These are phyloP conservation scores for Paratrypauchen microcephalus DNA, from an alignment of 2,797 vertebrate species.

Conservation along the genomic window DNA sequence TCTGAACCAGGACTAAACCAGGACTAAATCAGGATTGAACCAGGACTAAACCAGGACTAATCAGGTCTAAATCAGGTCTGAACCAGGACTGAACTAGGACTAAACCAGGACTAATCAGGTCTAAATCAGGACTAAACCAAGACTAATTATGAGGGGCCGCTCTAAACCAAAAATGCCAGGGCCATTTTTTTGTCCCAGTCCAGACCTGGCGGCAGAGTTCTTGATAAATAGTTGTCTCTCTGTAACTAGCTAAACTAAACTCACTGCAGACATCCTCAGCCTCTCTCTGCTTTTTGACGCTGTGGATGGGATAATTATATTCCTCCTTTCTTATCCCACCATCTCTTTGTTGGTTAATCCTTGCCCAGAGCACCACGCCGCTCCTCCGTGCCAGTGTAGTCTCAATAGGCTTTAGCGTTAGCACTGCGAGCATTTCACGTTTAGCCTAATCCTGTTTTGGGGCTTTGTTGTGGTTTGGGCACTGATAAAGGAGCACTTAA, in stretches of 20 bases:
- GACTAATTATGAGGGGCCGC: no score
- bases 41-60: no score
- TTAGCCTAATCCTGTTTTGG: slow-evolving; percentile 63
- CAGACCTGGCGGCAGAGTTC: slow-evolving; percentile 27
- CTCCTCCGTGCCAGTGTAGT: slow-evolving; percentile 53
- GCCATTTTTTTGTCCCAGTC: no score
- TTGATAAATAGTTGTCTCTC: slow-evolving; percentile 54
- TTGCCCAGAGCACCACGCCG: slow-evolving; percentile 51
- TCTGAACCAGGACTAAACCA: no score
- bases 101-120: no score
- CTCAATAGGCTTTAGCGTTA: slow-evolving; percentile 60
- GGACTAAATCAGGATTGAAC: no score
- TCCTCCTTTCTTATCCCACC: slow-evolving; percentile 53
- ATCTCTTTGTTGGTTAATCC: slow-evolving; percentile 72
- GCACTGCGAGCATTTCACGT: slow-evolving; percentile 53
- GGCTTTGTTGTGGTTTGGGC: slow-evolving; percentile 53
- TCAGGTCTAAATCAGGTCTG: no score
- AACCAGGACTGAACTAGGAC: no score
- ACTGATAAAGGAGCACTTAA: slow-evolving; percentile 55
- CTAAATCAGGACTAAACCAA: no score
- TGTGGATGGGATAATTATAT: slow-evolving; percentile 50
- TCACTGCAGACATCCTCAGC: slow-evolving; percentile 14
- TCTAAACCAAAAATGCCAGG: no score
- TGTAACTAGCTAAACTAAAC: slow-evolving; percentile 21
- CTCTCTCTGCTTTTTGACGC: slow-evolving; percentile 31